Evolutionary conservation across 2,113 vertebrate species (phyloP).

Genomic region (Copsychus sechellarum): DNA sequence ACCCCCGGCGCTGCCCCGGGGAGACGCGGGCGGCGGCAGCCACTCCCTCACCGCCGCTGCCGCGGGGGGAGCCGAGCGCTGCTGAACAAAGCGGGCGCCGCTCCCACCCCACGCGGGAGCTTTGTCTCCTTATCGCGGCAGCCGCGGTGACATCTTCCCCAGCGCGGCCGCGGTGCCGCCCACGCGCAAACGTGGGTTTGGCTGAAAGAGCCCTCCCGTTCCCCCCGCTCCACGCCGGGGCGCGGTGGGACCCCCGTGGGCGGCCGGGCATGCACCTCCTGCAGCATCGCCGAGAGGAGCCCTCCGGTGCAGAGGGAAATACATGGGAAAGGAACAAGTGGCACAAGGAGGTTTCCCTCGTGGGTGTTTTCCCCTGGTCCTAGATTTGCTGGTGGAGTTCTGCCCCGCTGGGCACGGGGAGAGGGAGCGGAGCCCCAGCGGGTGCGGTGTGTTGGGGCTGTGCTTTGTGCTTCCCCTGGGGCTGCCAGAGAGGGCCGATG

Average conservation of each 20-base stretch:
- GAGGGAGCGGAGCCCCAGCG: too few relatives aligned
- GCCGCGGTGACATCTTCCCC: background rate
- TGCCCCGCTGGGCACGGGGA: background rate
- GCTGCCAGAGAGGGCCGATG: background rate
- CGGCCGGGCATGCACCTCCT: background rate
- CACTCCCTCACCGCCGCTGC: too few relatives aligned
- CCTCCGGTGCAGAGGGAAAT: background rate
- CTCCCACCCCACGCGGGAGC: background rate
- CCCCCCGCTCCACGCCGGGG: background rate
- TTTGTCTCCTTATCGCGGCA: background rate
- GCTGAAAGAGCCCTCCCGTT: background rate
- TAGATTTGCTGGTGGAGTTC: background rate
- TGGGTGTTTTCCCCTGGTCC: background rate
- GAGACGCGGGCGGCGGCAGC: background rate
- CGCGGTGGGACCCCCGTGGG: background rate
- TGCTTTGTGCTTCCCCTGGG: background rate
- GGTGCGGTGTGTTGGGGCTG: background rate
- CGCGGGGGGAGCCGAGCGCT: background rate
- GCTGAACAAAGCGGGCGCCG: background rate
- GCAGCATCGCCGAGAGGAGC: background rate
- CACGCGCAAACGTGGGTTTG: background rate
- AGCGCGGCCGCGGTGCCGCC: background rate
- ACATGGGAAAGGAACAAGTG: background rate
- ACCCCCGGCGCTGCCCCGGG: too few relatives aligned
- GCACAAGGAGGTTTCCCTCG: background rate